These are phyloP conservation scores for Drosophila takahashii DNA, from an alignment of 1,140 invertebrate genomes.

Conservation along the genomic window DNA sequence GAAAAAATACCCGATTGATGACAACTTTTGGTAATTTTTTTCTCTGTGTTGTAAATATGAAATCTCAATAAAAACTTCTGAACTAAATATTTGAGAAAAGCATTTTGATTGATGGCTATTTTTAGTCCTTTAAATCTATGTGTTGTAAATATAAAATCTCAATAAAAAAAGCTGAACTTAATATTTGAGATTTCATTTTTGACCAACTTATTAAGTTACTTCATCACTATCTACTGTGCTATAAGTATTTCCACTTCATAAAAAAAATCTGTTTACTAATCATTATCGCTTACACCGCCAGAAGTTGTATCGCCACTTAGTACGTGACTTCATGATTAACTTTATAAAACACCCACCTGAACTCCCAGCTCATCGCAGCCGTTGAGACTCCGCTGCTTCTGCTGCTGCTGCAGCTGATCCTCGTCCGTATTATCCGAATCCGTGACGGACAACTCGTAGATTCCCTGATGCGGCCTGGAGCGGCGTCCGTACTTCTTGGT, in stretches of 20 bases:
- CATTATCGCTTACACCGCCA: conserved; percentile 8
- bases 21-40: too few species aligned
- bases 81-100: too few species aligned
- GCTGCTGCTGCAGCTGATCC: conserved; percentile 57
- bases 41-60: too few species aligned
- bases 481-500: conserved; percentile 91
- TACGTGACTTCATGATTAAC: conserved; percentile 11
- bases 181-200: too few species aligned
- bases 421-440: conserved; percentile 82
- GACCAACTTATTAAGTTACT: too few species aligned
- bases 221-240: too few species aligned
- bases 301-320: not conserved
- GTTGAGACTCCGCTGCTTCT: conserved; percentile 59
- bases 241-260: not conserved
- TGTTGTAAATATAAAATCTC: too few species aligned
- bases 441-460: conserved; percentile 67
- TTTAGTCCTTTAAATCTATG: too few species aligned
- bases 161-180: too few species aligned
- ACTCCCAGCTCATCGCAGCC: conserved; percentile 45
- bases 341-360: conserved; percentile 30
- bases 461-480: conserved; percentile 86
- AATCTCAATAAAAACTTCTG: too few species aligned
- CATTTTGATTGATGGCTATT: too few species aligned
- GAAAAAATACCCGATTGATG: too few species aligned
- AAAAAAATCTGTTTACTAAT: not conserved